phyloP scores from a whole-genome alignment of 2,797 vertebrate species.

The Sebastes matsubarae region DNA sequence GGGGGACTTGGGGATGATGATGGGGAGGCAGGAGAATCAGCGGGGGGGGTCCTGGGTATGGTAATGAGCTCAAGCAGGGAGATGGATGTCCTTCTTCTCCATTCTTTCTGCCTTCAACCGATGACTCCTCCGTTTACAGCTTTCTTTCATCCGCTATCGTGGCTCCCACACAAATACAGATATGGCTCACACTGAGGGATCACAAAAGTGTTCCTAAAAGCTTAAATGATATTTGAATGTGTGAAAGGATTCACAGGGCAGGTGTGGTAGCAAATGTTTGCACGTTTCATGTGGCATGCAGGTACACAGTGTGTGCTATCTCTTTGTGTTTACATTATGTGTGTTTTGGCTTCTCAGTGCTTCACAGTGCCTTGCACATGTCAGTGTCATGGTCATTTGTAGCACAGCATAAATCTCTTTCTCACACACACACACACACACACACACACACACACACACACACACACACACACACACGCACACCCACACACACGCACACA shows the following conservation, averaged over 20 bases:
- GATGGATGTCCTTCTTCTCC: slow-evolving; percentile 5
- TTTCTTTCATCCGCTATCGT: slow-evolving; percentile 7
- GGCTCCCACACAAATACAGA: slow-evolving; percentile 5
- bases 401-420: neutral
- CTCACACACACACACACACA: neutral
- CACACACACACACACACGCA: too few species aligned
- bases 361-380: neutral
- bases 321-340: neutral
- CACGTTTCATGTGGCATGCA: neutral
- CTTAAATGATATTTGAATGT: slow-evolving; percentile 4
- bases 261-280: neutral
- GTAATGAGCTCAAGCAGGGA: slow-evolving; percentile 32
- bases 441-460: too few species aligned
- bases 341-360: neutral
- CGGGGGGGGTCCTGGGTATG: neutral
- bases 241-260: neutral
- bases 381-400: slow-evolving; percentile 8
- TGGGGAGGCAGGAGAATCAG: neutral
- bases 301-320: neutral
- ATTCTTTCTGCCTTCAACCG: neutral
- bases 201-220: neutral
- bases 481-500: too few species aligned
- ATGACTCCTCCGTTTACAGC: slow-evolving; percentile 15
- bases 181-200: neutral
- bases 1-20: neutral